phyloP scores from a whole-genome alignment of 2,888 invertebrate genomes.

The Baronia brevicornis region DNA sequence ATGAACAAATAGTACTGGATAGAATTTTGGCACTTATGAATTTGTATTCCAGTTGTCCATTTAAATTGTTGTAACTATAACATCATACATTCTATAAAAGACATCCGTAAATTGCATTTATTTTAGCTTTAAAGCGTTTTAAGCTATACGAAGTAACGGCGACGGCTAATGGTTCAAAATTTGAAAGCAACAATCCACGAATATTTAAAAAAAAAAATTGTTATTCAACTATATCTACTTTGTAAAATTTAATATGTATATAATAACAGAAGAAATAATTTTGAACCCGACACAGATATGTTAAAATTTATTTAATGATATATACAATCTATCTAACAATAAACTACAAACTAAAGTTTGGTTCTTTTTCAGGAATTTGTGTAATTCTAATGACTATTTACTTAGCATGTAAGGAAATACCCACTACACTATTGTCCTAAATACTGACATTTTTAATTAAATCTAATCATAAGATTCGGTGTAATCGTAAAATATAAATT shows the following conservation, averaged over 20 bases:
- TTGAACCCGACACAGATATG: constrained; percentile 55
- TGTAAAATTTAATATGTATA: constrained; percentile 2
- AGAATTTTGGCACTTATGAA: no score
- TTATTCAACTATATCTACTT: no score
- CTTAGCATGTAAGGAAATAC: constrained; percentile 24
- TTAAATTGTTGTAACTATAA: no score
- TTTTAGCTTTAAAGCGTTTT: no score
- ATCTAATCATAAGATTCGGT: constrained; percentile 43
- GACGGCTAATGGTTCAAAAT: no score
- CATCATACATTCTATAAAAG: no score
- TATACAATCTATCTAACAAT: constrained; percentile 36
- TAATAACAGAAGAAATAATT: constrained; percentile 23
- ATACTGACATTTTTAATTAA: constrained; percentile 40
- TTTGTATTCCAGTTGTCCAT: no score
- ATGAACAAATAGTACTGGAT: no score
- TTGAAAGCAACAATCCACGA: no score
- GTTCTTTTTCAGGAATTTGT: constrained; percentile 29
- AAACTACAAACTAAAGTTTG: constrained; percentile 25
- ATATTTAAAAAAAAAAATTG: no score
- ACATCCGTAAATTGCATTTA: no score
- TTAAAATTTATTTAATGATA: constrained; percentile 43
- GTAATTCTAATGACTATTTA: constrained; percentile 6
- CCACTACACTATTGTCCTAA: constrained; percentile 41
- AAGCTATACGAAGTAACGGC: no score
- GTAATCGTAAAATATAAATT: constrained; percentile 12